Conservation (phyloP, 2,888 invertebrate genomes). For the Heliconius ethilla region DNA sequence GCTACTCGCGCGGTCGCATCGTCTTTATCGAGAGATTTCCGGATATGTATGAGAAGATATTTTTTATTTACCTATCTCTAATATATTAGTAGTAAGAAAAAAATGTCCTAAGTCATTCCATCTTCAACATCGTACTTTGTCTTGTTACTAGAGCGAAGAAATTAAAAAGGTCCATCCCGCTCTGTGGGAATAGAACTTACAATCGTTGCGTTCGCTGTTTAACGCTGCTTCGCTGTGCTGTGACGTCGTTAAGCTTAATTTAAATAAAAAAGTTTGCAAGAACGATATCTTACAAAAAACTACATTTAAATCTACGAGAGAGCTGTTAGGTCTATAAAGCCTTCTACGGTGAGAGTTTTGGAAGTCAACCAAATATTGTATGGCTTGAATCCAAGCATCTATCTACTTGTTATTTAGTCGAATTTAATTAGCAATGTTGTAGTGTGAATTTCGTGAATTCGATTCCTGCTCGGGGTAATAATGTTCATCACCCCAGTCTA, state of each 20-base stretch:
- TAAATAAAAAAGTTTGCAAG: not conserved
- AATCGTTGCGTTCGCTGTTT: too few relatives aligned
- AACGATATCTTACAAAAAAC: not conserved
- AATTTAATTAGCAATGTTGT: too few relatives aligned
- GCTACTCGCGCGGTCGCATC: conserved; percentile 1
- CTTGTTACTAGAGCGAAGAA: too few relatives aligned
- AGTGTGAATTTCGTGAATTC: too few relatives aligned
- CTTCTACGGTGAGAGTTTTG: conserved; percentile 32
- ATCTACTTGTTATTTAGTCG: not conserved
- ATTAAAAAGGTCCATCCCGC: too few relatives aligned
- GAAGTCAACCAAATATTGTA: conserved; percentile 25
- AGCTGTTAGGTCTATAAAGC: not conserved
- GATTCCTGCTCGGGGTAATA: too few relatives aligned
- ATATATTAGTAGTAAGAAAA: too few relatives aligned
- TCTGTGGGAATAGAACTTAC: too few relatives aligned
- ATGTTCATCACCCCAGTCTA: too few relatives aligned
- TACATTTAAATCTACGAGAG: not conserved
- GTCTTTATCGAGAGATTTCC: conserved; percentile 8
- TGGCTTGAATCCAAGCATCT: conserved; percentile 26
- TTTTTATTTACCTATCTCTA: not conserved
- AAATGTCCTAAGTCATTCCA: too few relatives aligned
- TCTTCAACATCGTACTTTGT: too few relatives aligned
- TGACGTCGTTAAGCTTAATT: not conserved
- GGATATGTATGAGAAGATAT: not conserved
- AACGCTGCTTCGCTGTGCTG: too few relatives aligned